These are phyloP conservation scores for Cartodere bifasciata DNA, from an alignment of 2,888 invertebrate genomes.

Conservation along the genomic window DNA sequence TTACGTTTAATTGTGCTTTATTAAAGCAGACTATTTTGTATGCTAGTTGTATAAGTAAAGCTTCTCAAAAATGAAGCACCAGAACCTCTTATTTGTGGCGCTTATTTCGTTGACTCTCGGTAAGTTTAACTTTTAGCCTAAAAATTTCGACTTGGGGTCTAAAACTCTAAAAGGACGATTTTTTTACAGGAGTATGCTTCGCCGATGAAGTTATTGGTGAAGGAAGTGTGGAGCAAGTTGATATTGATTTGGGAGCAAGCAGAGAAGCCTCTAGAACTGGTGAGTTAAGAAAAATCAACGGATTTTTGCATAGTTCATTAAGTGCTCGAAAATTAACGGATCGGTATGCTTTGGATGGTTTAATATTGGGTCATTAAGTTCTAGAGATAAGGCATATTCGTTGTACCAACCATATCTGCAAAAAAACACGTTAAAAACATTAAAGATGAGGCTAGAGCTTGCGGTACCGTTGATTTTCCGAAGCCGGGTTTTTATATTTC, in stretches of 20 bases:
- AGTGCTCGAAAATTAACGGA: slow-evolving; percentile 27
- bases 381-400: slow-evolving; percentile 20
- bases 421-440: slow-evolving; percentile 6
- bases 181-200: too few species aligned
- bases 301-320: slow-evolving; percentile 29
- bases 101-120: too few species aligned
- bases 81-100: too few species aligned
- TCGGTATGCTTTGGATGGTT: slow-evolving; percentile 37
- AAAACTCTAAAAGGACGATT: too few species aligned
- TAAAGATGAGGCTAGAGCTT: not conserved
- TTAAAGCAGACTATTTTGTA: too few species aligned
- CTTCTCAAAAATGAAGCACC: too few species aligned
- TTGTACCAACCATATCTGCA: slow-evolving; percentile 38
- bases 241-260: slow-evolving; percentile 70
- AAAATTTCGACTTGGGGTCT: too few species aligned
- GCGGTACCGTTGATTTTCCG: slow-evolving; percentile 32
- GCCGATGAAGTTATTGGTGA: too few species aligned
- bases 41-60: too few species aligned
- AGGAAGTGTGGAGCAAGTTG: too few species aligned
- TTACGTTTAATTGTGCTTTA: too few species aligned
- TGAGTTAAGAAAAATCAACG: slow-evolving; percentile 30
- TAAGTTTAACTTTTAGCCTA: too few species aligned
- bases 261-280: slow-evolving; percentile 84
- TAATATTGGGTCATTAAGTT: slow-evolving; percentile 27
- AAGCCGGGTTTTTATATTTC: slow-evolving; percentile 25